Conservation (phyloP, 1,140 invertebrate species). For the Platorchestia sp. region DNA sequence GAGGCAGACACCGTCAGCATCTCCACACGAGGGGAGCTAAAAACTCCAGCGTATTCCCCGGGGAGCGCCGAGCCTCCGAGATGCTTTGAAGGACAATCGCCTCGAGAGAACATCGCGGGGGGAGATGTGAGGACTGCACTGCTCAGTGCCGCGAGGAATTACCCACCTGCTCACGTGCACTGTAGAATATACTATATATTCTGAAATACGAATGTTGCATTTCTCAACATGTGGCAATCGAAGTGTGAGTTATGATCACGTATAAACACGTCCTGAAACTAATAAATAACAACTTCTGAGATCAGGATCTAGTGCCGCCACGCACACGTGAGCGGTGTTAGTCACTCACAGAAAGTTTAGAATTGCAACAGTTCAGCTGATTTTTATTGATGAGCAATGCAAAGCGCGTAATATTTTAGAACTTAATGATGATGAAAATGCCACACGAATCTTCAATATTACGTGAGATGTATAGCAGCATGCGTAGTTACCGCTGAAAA, state of each 20-base stretch:
- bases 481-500: neutral
- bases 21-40: neutral
- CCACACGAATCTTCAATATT: neutral
- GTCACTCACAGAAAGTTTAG: neutral
- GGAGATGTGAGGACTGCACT: too few relatives aligned
- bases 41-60: neutral
- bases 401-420: neutral
- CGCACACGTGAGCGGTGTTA: neutral
- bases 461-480: neutral
- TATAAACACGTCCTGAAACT: neutral
- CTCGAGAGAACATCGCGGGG: neutral
- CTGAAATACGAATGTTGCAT: neutral
- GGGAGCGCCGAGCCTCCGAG: neutral
- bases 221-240: neutral
- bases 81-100: neutral
- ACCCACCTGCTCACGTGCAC: neutral
- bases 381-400: neutral
- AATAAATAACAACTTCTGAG: too few relatives aligned
- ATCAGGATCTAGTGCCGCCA: neutral
- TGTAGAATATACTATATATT: neutral
- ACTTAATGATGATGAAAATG: neutral
- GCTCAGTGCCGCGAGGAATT: too few relatives aligned
- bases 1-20: neutral
- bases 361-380: neutral
- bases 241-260: neutral